Conservation (phyloP, 2,797 vertebrate species). For the Crenichthys baileyi region DNA sequence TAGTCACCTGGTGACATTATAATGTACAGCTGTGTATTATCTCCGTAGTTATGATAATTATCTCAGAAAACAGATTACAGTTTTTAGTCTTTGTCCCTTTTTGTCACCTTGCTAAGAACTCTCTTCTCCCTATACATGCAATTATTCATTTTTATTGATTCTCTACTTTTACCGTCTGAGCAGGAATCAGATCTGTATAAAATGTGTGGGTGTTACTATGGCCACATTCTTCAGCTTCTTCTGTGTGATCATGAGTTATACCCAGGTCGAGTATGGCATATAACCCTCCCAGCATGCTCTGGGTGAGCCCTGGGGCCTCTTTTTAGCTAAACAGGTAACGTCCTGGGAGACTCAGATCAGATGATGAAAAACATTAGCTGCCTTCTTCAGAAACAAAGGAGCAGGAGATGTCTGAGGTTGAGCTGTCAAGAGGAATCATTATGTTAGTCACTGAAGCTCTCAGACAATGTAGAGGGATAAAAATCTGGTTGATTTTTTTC, state of each 20-base stretch:
- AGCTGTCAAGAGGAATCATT: neutral
- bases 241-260: neutral
- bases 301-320: neutral
- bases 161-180: neutral
- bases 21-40: too few relatives aligned
- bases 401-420: neutral
- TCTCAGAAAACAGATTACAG: neutral
- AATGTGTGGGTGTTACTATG: neutral
- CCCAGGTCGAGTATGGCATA: neutral
- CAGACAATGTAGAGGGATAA: neutral
- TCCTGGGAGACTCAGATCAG: constrained; percentile 4
- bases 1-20: too few relatives aligned
- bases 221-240: neutral
- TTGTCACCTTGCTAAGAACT: too few relatives aligned
- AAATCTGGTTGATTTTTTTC: neutral
- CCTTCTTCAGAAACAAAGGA: neutral
- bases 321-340: constrained; percentile 1
- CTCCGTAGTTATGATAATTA: neutral
- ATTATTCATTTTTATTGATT: neutral
- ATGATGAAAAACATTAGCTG: neutral
- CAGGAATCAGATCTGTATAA: neutral
- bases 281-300: neutral
- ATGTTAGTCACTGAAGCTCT: neutral
- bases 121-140: neutral
- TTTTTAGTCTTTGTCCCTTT: neutral